Percentiles rank a stretch among this genome's conserved stretches.
Evolutionary conservation across 2,888 invertebrate species (phyloP).

Genomic region (Girardia tigrina): DNA sequence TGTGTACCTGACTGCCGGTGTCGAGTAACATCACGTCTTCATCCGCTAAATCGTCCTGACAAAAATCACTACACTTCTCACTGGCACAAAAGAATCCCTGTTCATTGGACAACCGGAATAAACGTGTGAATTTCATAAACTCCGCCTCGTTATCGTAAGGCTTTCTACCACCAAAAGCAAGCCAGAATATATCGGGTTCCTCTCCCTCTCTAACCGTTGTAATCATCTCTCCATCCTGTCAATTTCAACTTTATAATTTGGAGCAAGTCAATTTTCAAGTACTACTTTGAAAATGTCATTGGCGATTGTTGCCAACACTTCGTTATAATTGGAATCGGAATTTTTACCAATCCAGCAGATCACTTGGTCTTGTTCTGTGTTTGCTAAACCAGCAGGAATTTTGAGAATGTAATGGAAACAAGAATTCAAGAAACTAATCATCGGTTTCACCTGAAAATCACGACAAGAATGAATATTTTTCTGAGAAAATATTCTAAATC

Average conservation of each 20-base stretch:
- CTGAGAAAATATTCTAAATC: too few relatives aligned
- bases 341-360: not conserved
- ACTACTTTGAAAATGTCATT: not conserved
- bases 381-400: not conserved
- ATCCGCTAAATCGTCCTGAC: slow-evolving; percentile 59
- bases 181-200: slow-evolving; percentile 96
- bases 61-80: slow-evolving; percentile 94
- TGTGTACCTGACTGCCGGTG: slow-evolving; percentile 70
- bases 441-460: slow-evolving; percentile 23
- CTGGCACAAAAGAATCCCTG: slow-evolving; percentile 97
- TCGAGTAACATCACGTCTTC: slow-evolving; percentile 97
- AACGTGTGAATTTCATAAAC: slow-evolving; percentile 76
- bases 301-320: not conserved
- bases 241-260: not conserved
- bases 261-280: not conserved
- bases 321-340: not conserved
- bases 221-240: slow-evolving; percentile 24
- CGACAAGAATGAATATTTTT: too few relatives aligned
- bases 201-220: slow-evolving; percentile 71
- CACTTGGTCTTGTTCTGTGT: not conserved
- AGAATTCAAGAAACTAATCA: not conserved
- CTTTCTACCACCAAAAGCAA: slow-evolving; percentile 77
- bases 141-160: slow-evolving; percentile 73
- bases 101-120: slow-evolving; percentile 96
- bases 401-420: slow-evolving; percentile 27